phyloP scores from a whole-genome alignment of 2,888 invertebrate species.

The Drosophila quasianomalipes region DNA sequence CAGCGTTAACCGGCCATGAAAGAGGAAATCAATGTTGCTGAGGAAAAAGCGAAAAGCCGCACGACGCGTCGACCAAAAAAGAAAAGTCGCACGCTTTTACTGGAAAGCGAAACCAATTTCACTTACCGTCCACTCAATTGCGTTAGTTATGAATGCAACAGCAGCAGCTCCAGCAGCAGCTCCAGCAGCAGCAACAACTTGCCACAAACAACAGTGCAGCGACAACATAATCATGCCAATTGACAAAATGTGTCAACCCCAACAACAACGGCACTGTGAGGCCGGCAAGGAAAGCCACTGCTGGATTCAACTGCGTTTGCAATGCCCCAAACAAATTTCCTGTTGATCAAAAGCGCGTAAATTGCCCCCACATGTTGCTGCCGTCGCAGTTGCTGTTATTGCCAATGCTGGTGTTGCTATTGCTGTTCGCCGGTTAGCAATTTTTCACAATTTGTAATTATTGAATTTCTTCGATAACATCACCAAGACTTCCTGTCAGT shows the following conservation, averaged over 20 bases:
- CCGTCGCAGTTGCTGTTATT: conserved; percentile 5
- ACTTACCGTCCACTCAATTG: conserved; percentile 65
- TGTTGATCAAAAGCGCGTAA: conserved; percentile 73
- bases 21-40: conserved; percentile 76
- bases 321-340: conserved; percentile 62
- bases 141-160: conserved; percentile 66
- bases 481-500: conserved; percentile 68
- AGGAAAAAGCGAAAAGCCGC: conserved; percentile 41
- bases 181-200: conserved; percentile 11
- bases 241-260: conserved; percentile 66
- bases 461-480: conserved; percentile 76
- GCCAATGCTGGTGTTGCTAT: conserved; percentile 12
- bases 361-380: conserved; percentile 35
- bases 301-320: conserved; percentile 46
- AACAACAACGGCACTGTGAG: conserved; percentile 14
- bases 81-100: conserved; percentile 74
- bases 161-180: conserved; percentile 16
- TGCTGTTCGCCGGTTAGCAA: conserved; percentile 40
- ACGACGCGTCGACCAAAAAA: conserved; percentile 39
- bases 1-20: conserved; percentile 72
- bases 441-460: conserved; percentile 74
- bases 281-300: conserved; percentile 43
- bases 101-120: conserved; percentile 72
- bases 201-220: conserved; percentile 22
- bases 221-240: conserved; percentile 76